Conservation (phyloP, 64 coral and sea anemone genomes). For the Acropora tenuis region DNA sequence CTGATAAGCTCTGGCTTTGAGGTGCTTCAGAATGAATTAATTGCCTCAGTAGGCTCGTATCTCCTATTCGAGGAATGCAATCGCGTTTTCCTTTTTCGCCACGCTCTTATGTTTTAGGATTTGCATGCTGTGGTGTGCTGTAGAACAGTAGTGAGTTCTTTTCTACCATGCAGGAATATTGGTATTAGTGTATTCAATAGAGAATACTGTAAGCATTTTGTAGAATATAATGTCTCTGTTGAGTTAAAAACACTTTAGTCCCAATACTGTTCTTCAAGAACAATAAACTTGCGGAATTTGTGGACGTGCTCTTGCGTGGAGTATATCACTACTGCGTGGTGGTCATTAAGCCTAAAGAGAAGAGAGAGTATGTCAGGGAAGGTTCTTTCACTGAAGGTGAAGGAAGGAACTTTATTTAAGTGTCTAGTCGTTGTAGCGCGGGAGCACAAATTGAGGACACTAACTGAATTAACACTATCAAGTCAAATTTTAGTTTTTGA, state of each 20-base stretch:
- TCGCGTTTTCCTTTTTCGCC: background rate
- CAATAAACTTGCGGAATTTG: conserved; percentile 49
- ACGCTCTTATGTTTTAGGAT: background rate
- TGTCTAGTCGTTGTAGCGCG: no score
- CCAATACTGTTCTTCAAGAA: conserved; percentile 31
- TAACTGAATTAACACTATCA: no score
- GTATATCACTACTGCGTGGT: no score
- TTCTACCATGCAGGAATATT: background rate
- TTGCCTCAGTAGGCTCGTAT: no score
- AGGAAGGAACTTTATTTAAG: no score
- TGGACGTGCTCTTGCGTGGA: background rate
- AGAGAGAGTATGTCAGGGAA: no score
- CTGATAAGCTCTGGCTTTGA: no score
- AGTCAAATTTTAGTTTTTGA: no score
- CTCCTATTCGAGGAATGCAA: no score
- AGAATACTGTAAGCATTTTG: conserved; percentile 23
- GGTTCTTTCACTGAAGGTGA: no score
- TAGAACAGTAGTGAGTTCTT: conserved; percentile 5
- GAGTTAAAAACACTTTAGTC: background rate
- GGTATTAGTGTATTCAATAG: background rate
- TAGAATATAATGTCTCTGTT: conserved; percentile 23
- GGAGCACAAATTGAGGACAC: no score
- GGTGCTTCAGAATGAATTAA: background rate
- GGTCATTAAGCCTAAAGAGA: background rate
- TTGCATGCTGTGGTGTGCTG: conserved; percentile 1